These are phyloP conservation scores for Sesamia inferens DNA, from an alignment of 2,888 invertebrate genomes.

Conservation along the genomic window DNA sequence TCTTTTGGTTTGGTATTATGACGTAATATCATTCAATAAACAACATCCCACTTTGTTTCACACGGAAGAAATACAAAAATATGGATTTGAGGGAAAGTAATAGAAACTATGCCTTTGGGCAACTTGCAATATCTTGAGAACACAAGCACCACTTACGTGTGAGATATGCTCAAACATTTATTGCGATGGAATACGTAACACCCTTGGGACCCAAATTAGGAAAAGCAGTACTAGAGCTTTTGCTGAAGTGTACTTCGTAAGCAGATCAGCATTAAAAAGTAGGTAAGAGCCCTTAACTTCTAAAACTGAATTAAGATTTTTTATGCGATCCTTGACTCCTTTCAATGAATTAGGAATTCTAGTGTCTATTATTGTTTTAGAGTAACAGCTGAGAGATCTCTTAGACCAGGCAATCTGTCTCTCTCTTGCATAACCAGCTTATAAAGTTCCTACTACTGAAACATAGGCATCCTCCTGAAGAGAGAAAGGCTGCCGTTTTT, in stretches of 20 bases:
- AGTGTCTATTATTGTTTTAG: background rate
- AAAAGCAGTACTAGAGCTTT: background rate
- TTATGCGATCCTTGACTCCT: background rate
- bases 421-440: background rate
- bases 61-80: constrained; percentile 47
- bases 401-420: background rate
- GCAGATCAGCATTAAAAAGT: constrained; percentile 5
- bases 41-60: constrained; percentile 24
- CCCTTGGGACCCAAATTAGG: constrained; percentile 5
- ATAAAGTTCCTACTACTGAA: too few species aligned
- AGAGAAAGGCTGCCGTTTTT: too few species aligned
- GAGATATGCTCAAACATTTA: constrained; percentile 15
- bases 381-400: too few species aligned
- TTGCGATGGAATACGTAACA: constrained; percentile 27
- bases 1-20: background rate
- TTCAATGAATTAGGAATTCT: background rate
- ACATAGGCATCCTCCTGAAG: too few species aligned
- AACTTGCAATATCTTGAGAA: constrained; percentile 2
- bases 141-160: constrained; percentile 34
- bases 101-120: constrained; percentile 40
- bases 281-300: background rate
- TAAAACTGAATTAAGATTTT: background rate
- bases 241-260: background rate
- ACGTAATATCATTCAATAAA: background rate
- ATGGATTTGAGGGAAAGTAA: constrained; percentile 48